Conservation (phyloP, 2,797 vertebrate species). For the Halcyon chelicuti region DNA sequence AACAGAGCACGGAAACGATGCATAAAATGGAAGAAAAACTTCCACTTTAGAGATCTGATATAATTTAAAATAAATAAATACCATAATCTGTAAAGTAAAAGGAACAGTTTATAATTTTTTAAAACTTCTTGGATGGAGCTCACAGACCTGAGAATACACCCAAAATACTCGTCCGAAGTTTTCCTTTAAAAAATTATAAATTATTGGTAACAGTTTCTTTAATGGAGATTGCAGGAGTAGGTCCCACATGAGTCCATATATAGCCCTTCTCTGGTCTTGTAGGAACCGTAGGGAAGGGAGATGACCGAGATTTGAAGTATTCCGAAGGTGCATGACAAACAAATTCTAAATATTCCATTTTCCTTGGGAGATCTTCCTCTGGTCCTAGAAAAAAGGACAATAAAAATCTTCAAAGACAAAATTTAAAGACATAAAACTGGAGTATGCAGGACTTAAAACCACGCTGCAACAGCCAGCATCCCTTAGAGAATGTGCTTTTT, state of each 20-base stretch:
- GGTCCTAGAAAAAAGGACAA: slow-evolving; percentile 81
- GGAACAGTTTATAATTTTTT: neutral
- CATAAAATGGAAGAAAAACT: neutral
- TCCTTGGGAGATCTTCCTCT: slow-evolving; percentile 97
- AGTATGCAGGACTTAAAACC: neutral
- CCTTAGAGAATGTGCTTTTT: neutral
- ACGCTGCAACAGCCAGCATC: neutral
- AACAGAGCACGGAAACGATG: neutral
- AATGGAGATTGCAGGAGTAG: slow-evolving; percentile 86
- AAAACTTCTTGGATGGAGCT: neutral
- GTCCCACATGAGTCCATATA: slow-evolving; percentile 97
- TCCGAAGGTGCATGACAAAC: slow-evolving; percentile 98
- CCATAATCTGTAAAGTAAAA: neutral
- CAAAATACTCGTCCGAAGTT: neutral
- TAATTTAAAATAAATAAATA: slow-evolving; percentile 43
- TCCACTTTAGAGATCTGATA: neutral
- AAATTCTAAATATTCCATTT: slow-evolving; percentile 98
- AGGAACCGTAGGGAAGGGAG: slow-evolving; percentile 94
- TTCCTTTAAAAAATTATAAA: slow-evolving; percentile 73
- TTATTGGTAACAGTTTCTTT: slow-evolving; percentile 88
- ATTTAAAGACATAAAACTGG: neutral
- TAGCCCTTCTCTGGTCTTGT: slow-evolving; percentile 93
- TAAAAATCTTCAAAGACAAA: neutral
- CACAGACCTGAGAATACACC: neutral
- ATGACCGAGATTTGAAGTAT: slow-evolving; percentile 95